Evolutionary conservation across 1,140 invertebrate genomes (phyloP), one percentile per base, ranked within the genome.

Genomic region (Olivierus martensii): DNA sequence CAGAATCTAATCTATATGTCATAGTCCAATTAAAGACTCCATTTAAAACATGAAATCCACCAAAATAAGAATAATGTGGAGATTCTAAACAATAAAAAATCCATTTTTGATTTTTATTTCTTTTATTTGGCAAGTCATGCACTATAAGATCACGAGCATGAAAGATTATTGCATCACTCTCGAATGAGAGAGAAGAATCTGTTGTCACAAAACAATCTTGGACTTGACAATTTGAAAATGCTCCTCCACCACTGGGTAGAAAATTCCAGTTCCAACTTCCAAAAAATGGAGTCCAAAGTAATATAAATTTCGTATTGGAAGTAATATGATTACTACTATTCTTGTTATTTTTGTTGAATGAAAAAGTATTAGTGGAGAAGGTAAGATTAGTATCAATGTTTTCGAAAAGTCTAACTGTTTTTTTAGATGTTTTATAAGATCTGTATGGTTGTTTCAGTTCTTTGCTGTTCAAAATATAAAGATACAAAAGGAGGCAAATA

Each of bases 41-140:
- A 2, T 51, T 34, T 19, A 64, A 51, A 54, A 47, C 49, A 12
- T 10, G 3, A 10, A 56, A 49, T 28, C 49, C 51, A 19, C 38
- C 14, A 37, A 53, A 50, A 14, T 41, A 21, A 11, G 54, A 48
- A 15, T 52, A 51, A 14, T 41, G 48, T 0, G 77, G 77, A 35
- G 74, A 75, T 64, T 80, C 78, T 53, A 79, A 75, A 0, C 70
- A 75, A 9, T 78, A 61, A 55, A 78, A 79, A 1, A 78, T 69
- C 78, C 78, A 80, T 19, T 73, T 69, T 60, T 80, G 78, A 39
- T 66, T 53, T 0, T 54, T 28, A 7, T 59, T 59, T 47, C 74
- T 65, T 1, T 48, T 28, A 19, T 47, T 43, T 5, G 74, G 73
- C 17, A 65, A 10, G 15, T 57, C 57, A 1, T 19, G 5, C 43